Base-by-base conservation (phyloP, 2,113 vertebrate species). In the Pantherophis guttatus region DNA sequence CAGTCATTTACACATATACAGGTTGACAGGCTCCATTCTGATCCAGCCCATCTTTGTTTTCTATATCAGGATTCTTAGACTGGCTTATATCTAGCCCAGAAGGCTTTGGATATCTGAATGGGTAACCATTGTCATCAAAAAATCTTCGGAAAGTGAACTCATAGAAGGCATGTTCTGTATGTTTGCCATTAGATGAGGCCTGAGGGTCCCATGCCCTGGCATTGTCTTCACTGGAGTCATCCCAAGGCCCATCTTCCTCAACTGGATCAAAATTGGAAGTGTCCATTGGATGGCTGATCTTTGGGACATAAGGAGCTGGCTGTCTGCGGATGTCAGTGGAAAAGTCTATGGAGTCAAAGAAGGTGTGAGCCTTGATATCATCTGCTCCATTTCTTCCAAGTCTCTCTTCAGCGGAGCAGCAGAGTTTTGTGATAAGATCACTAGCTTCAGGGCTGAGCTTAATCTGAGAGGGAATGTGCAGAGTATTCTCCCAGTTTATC, bases 241-340 rank as follows among this genome's bases (percentile, higher is more conserved):
- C 98, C 98, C 98, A 99, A 0, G 98, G 98, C 65, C 98, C 97
- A 87, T 99, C 99, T 93, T 99, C 99, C 92, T 99, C 99, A 85
- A 99, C 98, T 0, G 99, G 99, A 96, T 99, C 99, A 75, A 99
- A 99, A 97, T 99, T 99, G n/a, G 99, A 99, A 19, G 99, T 99
- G 97, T 99, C 99, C 98, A 99, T 99, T 5, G 99, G 99, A 96
- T 99, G 99, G 95, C 98, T 98, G 94, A 99, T 99, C 96, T 99
- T 99, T 94, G 99, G 99, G 88, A 99, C 97, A 52, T 99, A 99
- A 19, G 99, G 99, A 26, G 99, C 99, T 0, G 98, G 98, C 95
- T 99, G 99, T 96, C 98, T 98, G 48, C 99, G 98, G 95, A 99
- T 98, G 90, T 99, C 99, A 0, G 98, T 97, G 89, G 99, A 99